Evolutionary conservation across 2,113 vertebrate species (phyloP).

Genomic region (Nanger granti): DNA sequence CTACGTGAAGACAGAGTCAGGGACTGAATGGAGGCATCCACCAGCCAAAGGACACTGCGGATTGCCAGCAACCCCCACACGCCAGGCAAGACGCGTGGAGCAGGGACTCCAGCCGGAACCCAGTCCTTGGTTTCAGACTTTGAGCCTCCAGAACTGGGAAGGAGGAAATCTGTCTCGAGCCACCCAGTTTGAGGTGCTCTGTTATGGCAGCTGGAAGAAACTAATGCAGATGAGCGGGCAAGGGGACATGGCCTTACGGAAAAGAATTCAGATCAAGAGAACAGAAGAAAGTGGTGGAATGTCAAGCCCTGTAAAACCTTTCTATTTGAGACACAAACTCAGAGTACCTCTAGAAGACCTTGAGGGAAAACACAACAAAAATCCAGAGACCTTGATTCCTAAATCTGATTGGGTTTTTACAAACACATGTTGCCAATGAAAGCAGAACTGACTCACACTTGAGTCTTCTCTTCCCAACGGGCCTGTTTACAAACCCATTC

Average conservation of each 20-base stretch:
- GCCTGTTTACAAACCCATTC: not conserved
- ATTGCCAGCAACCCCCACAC: not conserved
- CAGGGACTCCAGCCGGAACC: not conserved
- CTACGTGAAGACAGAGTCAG: not conserved
- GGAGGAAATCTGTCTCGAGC: not conserved
- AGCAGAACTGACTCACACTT: not conserved
- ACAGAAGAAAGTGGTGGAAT: not conserved
- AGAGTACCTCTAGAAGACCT: not conserved
- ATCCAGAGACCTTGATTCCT: not conserved
- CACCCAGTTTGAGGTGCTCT: not conserved
- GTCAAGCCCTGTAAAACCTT: not conserved
- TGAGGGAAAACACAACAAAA: constrained; percentile 1
- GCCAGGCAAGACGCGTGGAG: not conserved
- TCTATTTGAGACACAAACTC: constrained; percentile 12
- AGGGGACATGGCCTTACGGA: not conserved
- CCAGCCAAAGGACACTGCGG: not conserved
- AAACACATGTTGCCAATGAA: not conserved
- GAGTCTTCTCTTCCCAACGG: not conserved
- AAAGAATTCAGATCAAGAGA: not conserved
- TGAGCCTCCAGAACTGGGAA: not conserved
- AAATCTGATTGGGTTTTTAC: constrained; percentile 3
- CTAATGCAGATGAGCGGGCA: not conserved
- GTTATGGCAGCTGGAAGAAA: not conserved
- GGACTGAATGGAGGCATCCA: not conserved
- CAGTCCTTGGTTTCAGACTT: not conserved